These are phyloP conservation scores for Condylostylus longicornis DNA, from an alignment of 1,140 invertebrate genomes.

Conservation along the genomic window DNA sequence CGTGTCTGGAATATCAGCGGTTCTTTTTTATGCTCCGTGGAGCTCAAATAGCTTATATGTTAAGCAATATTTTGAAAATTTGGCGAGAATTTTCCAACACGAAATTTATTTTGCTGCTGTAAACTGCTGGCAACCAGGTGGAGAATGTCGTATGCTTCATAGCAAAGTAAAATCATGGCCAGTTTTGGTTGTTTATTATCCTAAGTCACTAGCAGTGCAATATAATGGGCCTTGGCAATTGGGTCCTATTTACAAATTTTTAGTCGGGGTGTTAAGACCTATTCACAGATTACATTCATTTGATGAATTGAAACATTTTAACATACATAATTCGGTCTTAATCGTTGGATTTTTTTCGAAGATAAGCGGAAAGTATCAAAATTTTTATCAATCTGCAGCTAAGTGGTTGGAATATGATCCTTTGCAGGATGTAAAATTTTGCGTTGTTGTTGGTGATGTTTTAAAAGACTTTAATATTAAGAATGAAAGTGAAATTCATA, in stretches of 20 bases:
- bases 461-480: too few species aligned
- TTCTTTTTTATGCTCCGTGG: too few species aligned
- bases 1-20: too few species aligned
- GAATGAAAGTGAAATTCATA: too few species aligned
- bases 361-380: not conserved
- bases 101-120: not conserved
- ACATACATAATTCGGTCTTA: not conserved
- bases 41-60: too few species aligned
- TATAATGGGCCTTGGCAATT: not conserved
- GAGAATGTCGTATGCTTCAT: not conserved
- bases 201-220: not conserved
- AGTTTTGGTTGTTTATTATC: not conserved
- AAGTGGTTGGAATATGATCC: not conserved
- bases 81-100: too few species aligned
- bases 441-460: not conserved
- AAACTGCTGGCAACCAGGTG: not conserved
- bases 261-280: not conserved
- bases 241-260: not conserved
- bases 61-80: too few species aligned
- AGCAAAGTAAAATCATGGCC: not conserved
- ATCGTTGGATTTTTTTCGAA: not conserved
- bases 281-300: not conserved
- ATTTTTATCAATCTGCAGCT: not conserved
- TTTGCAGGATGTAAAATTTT: not conserved
- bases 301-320: not conserved